A percentile compares a stretch with the other conserved stretches of the same genome.
These are phyloP conservation scores for Apeira syringaria DNA, from an alignment of 2,888 invertebrate species.

Conservation along the genomic window DNA sequence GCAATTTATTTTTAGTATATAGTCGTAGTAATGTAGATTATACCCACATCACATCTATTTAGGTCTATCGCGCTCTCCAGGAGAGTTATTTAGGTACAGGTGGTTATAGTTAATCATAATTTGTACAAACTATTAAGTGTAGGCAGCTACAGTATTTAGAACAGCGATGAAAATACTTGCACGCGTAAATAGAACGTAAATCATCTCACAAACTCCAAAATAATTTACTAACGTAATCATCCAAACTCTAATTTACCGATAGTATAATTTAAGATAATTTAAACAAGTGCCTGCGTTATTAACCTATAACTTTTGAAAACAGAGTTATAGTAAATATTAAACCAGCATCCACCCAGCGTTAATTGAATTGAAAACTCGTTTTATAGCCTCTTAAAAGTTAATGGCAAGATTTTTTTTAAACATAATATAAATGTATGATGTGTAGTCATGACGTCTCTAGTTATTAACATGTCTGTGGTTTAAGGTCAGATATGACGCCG, in stretches of 20 bases:
- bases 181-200: background rate
- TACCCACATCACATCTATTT: too few relatives aligned
- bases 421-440: slow-evolving; percentile 11
- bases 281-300: too few relatives aligned
- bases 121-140: slow-evolving; percentile 20
- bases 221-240: too few relatives aligned
- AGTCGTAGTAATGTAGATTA: too few relatives aligned
- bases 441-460: slow-evolving; percentile 8
- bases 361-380: slow-evolving; percentile 9
- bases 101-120: slow-evolving; percentile 30
- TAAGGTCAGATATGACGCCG: slow-evolving; percentile 20
- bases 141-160: slow-evolving; percentile 19
- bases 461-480: slow-evolving; percentile 10
- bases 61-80: slow-evolving; percentile 4
- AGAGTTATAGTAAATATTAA: background rate
- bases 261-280: too few relatives aligned
- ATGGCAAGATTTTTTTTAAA: slow-evolving; percentile 9
- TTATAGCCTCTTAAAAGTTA: slow-evolving; percentile 12
- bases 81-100: slow-evolving; percentile 12
- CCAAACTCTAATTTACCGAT: too few relatives aligned
- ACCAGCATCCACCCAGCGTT: background rate
- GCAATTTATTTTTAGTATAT: too few relatives aligned
- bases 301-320: too few relatives aligned
- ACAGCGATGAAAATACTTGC: slow-evolving; percentile 10
- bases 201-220: too few relatives aligned